phyloP scores from a whole-genome alignment of 2,797 vertebrate genomes.

The Pseudopleuronectes americanus region DNA sequence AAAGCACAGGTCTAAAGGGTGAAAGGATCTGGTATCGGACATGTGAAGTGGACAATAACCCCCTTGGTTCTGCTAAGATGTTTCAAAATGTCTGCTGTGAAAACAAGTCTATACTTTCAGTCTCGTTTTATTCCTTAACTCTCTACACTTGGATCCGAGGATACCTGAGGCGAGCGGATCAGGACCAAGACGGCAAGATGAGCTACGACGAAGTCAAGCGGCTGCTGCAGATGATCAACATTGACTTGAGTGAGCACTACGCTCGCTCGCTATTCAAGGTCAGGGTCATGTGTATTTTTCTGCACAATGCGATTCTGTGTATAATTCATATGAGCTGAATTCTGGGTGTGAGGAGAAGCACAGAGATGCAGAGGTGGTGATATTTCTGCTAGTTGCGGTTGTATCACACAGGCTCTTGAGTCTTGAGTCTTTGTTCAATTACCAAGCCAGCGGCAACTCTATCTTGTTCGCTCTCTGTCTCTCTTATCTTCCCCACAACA shows the following conservation, averaged over 20 bases:
- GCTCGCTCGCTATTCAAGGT: constrained; percentile 94
- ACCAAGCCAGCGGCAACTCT: constrained; percentile 38
- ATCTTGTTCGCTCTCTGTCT: constrained; percentile 17
- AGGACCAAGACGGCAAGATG: constrained; percentile 95
- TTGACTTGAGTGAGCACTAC: constrained; percentile 92
- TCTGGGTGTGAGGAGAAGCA: neutral
- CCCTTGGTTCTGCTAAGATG: no score
- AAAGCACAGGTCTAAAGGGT: no score
- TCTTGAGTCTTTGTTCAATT: constrained; percentile 63
- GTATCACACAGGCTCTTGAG: constrained; percentile 28
- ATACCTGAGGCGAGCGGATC: constrained; percentile 91
- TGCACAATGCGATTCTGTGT: neutral
- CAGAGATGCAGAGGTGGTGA: neutral
- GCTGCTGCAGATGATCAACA: constrained; percentile 95
- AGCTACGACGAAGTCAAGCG: constrained; percentile 93
- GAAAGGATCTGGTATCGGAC: no score
- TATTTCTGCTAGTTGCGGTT: constrained; percentile 12
- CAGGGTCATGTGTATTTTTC: constrained; percentile 37
- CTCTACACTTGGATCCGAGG: constrained; percentile 89
- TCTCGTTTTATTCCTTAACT: constrained; percentile 80
- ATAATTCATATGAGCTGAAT: neutral
- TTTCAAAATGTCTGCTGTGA: no score
- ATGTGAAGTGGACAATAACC: no score
- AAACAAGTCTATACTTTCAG: no score
- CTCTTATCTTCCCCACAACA: constrained; percentile 41